phyloP scores from a whole-genome alignment of 2,888 invertebrate genomes.

The Brachyptera risi region DNA sequence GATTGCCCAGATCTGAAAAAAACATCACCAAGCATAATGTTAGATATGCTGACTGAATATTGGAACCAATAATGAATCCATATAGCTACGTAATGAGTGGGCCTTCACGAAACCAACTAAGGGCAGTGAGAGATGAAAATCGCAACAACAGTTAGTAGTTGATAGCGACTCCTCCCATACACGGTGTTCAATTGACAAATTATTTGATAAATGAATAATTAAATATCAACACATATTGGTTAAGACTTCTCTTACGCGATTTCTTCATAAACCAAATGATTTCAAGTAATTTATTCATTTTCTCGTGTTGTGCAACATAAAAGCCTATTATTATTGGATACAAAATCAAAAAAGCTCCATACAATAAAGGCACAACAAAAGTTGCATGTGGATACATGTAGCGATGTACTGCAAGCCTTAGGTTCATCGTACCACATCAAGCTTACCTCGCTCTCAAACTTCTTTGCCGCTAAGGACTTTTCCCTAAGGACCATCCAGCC shows the following conservation, averaged over 20 bases:
- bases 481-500: constrained; percentile 94
- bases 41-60: too few species aligned
- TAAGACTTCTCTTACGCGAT: too few species aligned
- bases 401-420: too few species aligned
- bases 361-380: too few species aligned
- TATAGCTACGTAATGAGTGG: background rate
- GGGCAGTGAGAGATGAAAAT: background rate
- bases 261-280: too few species aligned
- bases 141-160: too few species aligned
- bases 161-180: background rate
- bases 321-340: background rate
- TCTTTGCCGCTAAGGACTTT: constrained; percentile 82
- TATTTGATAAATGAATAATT: too few species aligned
- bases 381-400: too few species aligned
- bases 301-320: background rate
- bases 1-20: constrained; percentile 62
- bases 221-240: too few species aligned
- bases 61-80: background rate
- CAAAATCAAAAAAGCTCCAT: background rate
- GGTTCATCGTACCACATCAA: too few species aligned
- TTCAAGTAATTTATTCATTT: background rate
- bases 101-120: background rate
- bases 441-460: constrained; percentile 79
- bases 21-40: background rate
- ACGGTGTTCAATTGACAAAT: background rate